Conservation (phyloP, 2,113 vertebrate genomes). For the Glareola pratincola region DNA sequence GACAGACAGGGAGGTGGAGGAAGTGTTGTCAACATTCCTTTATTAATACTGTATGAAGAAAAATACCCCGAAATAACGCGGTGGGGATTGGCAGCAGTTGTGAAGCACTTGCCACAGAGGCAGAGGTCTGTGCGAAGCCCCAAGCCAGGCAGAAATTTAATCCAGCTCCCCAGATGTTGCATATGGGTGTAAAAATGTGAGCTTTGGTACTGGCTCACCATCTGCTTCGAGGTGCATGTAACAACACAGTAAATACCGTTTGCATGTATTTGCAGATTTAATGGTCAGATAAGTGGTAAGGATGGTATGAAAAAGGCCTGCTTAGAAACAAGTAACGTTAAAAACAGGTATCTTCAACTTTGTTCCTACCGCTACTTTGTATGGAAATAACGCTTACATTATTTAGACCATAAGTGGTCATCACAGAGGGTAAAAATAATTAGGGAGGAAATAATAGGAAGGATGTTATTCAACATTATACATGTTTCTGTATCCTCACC, state of each 20-base stretch:
- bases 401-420: background rate
- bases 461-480: background rate
- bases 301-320: background rate
- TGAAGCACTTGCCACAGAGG: background rate
- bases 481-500: background rate
- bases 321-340: background rate
- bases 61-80: background rate
- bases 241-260: background rate
- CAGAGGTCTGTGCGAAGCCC: background rate
- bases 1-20: background rate
- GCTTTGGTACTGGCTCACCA: background rate
- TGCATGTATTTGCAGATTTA: conserved; percentile 16
- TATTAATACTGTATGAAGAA: background rate
- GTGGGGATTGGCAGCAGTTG: background rate
- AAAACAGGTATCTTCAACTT: background rate
- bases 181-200: conserved; percentile 6
- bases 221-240: conserved; percentile 7
- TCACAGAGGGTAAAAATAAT: conserved; percentile 7
- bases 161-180: background rate
- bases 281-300: conserved; percentile 35
- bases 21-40: background rate
- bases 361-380: background rate
- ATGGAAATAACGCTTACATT: background rate
- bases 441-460: background rate
- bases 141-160: background rate